Evolutionary conservation across 2,888 invertebrate species (phyloP), one percentile per base, ranked within the genome.

Genomic region (Oscheius sp.): DNA sequence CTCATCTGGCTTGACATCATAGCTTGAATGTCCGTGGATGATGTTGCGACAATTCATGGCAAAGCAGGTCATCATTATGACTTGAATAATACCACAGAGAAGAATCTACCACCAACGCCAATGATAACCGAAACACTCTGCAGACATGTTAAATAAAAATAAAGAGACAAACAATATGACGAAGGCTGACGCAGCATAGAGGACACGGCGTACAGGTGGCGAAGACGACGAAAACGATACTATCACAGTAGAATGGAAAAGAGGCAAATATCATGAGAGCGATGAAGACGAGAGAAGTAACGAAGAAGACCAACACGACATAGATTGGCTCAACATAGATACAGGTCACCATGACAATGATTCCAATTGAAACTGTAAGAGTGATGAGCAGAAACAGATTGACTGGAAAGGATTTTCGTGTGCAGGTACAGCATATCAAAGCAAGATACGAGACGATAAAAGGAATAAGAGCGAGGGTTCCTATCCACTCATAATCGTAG

Each of bases 221-320:
- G n/a, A 26, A 17, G 24, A n/a, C 41, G 8, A 44, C 38, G n/a
- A 44, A 26, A 17, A 59, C 24, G 24, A 38, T 41, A 28, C 12
- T 24, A 14, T 54, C 33, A 33, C 9, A 49, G 24, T 24, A 49
- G 2, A n/a, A 14, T 57, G 20, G 36, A 38, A 4, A 38, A 4
- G 24, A 26, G 41, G 59, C 59, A n/a, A 59, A 44, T 6, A 38
- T 17, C 28, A 59, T 44, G 41, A 59, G 41, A 12, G 28, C 59
- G 12, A 44, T 28, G 59, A 41, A 41, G 28, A n/a, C 26, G 44
- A 59, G 41, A 24, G 59, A 44, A 2, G 44, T 41, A 2, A 59
- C 59, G 14, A 59, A 44, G 44, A 59, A 59, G 28, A 44, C n/a
- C 2, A 59, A 44, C 9, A 59, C 59, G 4, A 59, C 59, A 14